Evolutionary conservation across 2,113 vertebrate genomes (phyloP), one percentile per base, ranked within the genome.

Genomic region (Gadus chalcogrammus): DNA sequence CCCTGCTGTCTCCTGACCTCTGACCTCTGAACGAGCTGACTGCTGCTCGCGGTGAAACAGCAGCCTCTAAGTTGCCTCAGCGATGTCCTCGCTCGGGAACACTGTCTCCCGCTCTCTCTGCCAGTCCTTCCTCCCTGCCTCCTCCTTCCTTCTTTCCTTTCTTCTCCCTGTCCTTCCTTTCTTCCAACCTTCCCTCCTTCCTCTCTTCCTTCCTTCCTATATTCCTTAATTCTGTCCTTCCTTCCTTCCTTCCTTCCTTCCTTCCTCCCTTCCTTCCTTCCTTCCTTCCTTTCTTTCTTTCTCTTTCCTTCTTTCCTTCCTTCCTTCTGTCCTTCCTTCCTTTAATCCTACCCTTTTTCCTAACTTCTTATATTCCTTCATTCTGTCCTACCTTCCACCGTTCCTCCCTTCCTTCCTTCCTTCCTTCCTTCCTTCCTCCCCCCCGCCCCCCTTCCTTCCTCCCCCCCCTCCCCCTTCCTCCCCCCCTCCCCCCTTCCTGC

Each of bases 301-400:
- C n/a, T n/a, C n/a, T n/a, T n/a, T 17, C 16, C 53, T 16, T 91
- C 92, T 93, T 92, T 91, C 92, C 90, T 90, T 91, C 90, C 91
- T 93, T 92, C 92, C 80, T 92, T 92, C 89, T 71, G 92, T 17
- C 16, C 53, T 17, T 56, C 53, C 53, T 56, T 17, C 53, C 15
- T 17, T 17, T 15, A 4, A 4, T 56, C 53, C 8, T 56, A 15
- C 13, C 16, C 13, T 56, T 15, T 13, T 56, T 3, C 53, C 53
- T 56, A 7, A 8, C 53, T 56, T 17, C 53, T 15, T 17, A 4
- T 15, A 8, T 56, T 17, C 16, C 53, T 17, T 56, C 53, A 8
- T 56, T 17, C 53, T 56, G 13, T 56, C 16, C 53, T 17, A 13
- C 53, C 53, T 56, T 56, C 53, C 53, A 13, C 93, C 91, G 1